phyloP scores from a whole-genome alignment of 2,888 invertebrate genomes.

The Papilio demoleus region DNA sequence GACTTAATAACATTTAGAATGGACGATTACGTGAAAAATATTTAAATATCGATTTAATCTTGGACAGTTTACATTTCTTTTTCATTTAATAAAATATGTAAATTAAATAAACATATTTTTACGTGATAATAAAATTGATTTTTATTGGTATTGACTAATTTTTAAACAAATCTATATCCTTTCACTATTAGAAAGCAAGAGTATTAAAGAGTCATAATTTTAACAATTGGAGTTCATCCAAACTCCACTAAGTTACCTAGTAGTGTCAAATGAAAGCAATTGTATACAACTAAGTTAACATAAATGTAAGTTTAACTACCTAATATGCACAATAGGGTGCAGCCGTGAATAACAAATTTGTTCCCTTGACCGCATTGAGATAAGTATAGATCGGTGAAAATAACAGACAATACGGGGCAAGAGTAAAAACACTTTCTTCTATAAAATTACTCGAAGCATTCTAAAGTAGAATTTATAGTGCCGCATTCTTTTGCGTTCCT shows the following conservation, averaged over 20 bases:
- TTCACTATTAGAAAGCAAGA: background rate
- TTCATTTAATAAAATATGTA: background rate
- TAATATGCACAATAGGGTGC: slow-evolving; percentile 44
- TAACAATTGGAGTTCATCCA: background rate
- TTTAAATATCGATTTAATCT: background rate
- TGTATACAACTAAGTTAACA: slow-evolving; percentile 42
- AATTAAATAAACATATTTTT: background rate
- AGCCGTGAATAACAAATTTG: slow-evolving; percentile 61
- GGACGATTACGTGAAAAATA: slow-evolving; percentile 11
- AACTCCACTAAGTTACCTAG: background rate
- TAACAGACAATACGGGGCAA: slow-evolving; percentile 56
- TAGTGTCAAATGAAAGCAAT: slow-evolving; percentile 38
- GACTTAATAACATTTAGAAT: slow-evolving; percentile 28
- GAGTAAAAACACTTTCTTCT: slow-evolving; percentile 76
- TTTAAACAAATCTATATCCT: background rate
- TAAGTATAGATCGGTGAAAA: slow-evolving; percentile 73
- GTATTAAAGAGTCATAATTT: background rate
- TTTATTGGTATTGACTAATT: background rate
- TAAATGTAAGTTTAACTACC: slow-evolving; percentile 38
- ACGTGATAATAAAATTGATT: background rate
- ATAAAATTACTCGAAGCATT: slow-evolving; percentile 50
- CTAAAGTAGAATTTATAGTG: slow-evolving; percentile 38
- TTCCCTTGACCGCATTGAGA: slow-evolving; percentile 71
- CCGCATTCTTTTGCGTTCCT: slow-evolving; percentile 45
- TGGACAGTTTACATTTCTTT: background rate